Base-by-base conservation (phyloP, 2,797 vertebrate species). In the Catostomus latipinnis region DNA sequence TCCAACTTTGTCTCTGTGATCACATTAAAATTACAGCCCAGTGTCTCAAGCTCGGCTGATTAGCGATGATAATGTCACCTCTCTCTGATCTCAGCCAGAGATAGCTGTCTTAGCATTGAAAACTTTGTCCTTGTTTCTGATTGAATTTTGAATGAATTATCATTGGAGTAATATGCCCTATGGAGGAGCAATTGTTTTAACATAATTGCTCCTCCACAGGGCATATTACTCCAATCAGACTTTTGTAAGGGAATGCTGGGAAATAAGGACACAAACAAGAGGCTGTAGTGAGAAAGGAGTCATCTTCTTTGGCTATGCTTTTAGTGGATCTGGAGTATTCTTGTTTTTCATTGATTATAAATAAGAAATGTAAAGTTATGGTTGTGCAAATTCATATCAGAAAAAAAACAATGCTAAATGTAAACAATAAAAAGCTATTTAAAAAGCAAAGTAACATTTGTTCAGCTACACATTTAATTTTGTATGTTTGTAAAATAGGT, bases 51-150 rank as follows among this genome's bases (percentile, higher is more conserved):
- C 77, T 84, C 45, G 7, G 61, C 68, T 56, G 14, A 8, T 82
- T 81, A 73, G 75, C 71, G 85, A 88, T 83, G 85, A 65, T 89
- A 88, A 87, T 86, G 83, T 87, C 78, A 83, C 60, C 78, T 12
- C 58, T 81, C 67, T 84, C 76, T 71, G 83, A 70, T 71, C 76
- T 84, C 70, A 4, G 43, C 4, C 34, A 34, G 6, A 52, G 46
- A 74, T 62, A 54, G 49, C 10, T 58, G 56, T 49, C 9, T 43
- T 60, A 48, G 67, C 46, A n/a, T 46, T 79, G 54, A 61, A 79
- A 52, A 8, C 12, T 62, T 78, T 72, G 67, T n/a, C 11, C 80
- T 84, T 67, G 58, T 77, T 80, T 74, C 18, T 71, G 65, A 65
- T 52, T 80, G 53, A 53, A 14, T 45, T 73, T 52, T 48, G 46